Conservation (phyloP, 1,140 invertebrate species). For the Zaprionus nigranus region DNA sequence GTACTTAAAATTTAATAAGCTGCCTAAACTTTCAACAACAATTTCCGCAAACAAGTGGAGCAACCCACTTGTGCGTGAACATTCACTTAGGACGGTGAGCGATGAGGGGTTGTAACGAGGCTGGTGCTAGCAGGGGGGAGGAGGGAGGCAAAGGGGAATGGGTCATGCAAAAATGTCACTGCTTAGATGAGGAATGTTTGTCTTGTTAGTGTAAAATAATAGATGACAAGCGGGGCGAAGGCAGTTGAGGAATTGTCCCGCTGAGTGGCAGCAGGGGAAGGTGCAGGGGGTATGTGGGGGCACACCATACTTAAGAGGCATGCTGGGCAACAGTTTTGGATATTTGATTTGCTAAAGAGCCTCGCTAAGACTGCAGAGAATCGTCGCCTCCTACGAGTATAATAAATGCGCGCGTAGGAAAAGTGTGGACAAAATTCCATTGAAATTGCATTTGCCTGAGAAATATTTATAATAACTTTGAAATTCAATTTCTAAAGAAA, state of each 20-base stretch:
- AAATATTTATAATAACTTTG: slow-evolving; percentile 82
- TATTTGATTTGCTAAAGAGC: slow-evolving; percentile 26
- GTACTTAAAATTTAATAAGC: not conserved
- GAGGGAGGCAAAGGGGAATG: not conserved
- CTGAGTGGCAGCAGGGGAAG: not conserved
- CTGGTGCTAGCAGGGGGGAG: too few relatives aligned
- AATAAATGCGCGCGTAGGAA: slow-evolving; percentile 41
- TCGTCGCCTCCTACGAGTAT: not conserved
- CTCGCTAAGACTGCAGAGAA: slow-evolving; percentile 4
- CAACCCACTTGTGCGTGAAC: slow-evolving; percentile 42
- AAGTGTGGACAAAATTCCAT: slow-evolving; percentile 59
- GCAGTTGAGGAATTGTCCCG: not conserved
- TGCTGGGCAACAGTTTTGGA: slow-evolving; percentile 34
- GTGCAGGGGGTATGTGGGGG: too few relatives aligned
- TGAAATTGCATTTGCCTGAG: slow-evolving; percentile 76
- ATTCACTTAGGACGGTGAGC: slow-evolving; percentile 67
- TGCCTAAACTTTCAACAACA: not conserved
- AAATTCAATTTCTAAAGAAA: slow-evolving; percentile 82
- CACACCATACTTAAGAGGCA: slow-evolving; percentile 5
- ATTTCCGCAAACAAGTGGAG: slow-evolving; percentile 18
- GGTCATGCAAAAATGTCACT: slow-evolving; percentile 54
- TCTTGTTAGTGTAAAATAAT: slow-evolving; percentile 80
- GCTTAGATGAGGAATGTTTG: slow-evolving; percentile 70
- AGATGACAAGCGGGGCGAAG: slow-evolving; percentile 23
- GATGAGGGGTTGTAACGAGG: slow-evolving; percentile 16